Base-by-base conservation (phyloP, 1,140 invertebrate species). In the Calliopsis andreniformis region DNA sequence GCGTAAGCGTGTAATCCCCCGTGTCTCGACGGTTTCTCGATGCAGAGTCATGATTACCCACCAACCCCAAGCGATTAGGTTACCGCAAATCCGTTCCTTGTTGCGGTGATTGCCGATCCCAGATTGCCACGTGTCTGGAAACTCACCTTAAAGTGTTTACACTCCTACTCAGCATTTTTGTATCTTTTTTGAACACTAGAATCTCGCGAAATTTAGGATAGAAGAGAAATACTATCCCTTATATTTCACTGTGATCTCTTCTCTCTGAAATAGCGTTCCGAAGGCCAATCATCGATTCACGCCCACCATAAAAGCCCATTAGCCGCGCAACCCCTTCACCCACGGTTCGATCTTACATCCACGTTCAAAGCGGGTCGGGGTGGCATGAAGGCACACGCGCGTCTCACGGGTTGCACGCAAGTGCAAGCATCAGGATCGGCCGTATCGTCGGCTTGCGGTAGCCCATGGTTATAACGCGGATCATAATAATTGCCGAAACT, bases 401-500 rank as follows among this genome's bases (percentile, higher is more conserved):
- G 25, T 42, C 25, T 39, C 35, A 28, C 32, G 10, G 43, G 18
- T n/a, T 49, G 76, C 80, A 79, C 66, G 66, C 71, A 45, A 80
- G 30, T 35, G 62, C 69, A 78, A 53, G 45, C 43, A 70, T 72
- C 70, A 25, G 1, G 51, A 10, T 28, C 32, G 55, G 55, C 10
- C 35, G 35, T 20, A 35, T 16, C 61, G 56, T 30, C 42, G 63
- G 66, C 62, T 66, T 81, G 66, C 61, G 69, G 64, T 75, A 56
- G 55, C 71, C 68, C 62, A 42, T 68, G 66, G 63, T 55, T 76
- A 68, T 76, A 83, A 23, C 28, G 20, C 56, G 62, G 78, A 83
- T 80, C 51, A 83, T 83, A 80, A 83, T 83, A 78, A 84, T 84
- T 78, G 78, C 64, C 78, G 73, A 83, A 84, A 84, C 78, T 84